Evolutionary conservation across 2,888 invertebrate species (phyloP).

Genomic region (Sarcophaga caerulescens): DNA sequence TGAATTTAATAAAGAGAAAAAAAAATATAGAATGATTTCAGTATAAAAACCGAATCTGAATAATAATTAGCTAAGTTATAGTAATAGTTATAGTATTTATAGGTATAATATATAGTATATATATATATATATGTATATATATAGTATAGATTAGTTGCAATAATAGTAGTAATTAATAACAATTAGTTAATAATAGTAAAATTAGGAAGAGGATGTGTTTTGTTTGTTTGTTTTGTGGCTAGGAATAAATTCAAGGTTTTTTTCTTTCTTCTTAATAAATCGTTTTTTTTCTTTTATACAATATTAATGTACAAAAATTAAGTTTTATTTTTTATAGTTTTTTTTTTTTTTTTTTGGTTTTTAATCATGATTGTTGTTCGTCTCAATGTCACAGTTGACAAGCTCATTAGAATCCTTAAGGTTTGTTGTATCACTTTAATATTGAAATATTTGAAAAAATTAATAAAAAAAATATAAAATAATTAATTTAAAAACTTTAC

Average conservation of each 20-base stretch:
- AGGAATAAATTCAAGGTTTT: conserved; percentile 44
- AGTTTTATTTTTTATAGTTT: background rate
- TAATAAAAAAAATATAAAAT: background rate
- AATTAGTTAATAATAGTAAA: conserved; percentile 39
- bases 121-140: too few species aligned
- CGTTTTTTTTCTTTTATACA: background rate
- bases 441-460: too few species aligned
- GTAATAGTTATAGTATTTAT: conserved; percentile 24
- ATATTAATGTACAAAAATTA: conserved; percentile 38
- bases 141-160: conserved; percentile 7
- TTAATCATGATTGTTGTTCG: conserved; percentile 64
- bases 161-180: background rate
- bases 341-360: conserved; percentile 31
- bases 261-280: background rate
- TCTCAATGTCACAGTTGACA: conserved; percentile 61
- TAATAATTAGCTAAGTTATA: conserved; percentile 48
- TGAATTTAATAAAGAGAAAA: conserved; percentile 27
- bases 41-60: conserved; percentile 47
- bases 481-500: conserved; percentile 65
- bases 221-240: conserved; percentile 23
- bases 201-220: conserved; percentile 52
- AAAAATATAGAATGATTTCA: conserved; percentile 31
- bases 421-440: conserved; percentile 66
- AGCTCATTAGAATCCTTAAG: conserved; percentile 63
- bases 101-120: background rate